Conservation (phyloP, 92 coral and sea anemone species). For the Virgularia gustaviana region DNA sequence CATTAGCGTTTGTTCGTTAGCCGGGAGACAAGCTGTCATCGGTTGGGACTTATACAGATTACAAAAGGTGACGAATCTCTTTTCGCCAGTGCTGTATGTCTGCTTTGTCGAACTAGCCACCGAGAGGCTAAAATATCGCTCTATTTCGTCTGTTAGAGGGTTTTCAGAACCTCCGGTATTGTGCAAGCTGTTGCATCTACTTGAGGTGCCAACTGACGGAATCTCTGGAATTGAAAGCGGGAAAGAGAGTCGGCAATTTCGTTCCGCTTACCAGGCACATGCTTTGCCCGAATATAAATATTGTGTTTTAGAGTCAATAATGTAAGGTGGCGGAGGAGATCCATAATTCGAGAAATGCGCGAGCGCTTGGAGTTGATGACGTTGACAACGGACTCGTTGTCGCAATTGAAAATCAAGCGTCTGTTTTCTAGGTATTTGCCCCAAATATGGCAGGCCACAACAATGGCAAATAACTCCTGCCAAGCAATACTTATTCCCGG, state of each 20-base stretch:
- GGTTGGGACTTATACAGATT: conserved; percentile 12
- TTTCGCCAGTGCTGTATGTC: conserved; percentile 49
- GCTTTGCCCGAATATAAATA: conserved; percentile 49
- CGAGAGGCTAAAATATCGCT: conserved; percentile 36
- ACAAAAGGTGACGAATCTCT: conserved; percentile 45
- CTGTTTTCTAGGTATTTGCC: conserved; percentile 40
- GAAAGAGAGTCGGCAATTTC: conserved; percentile 47
- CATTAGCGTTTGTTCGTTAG: not conserved
- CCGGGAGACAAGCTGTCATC: not conserved
- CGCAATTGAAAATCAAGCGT: conserved; percentile 20
- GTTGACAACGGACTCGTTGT: conserved; percentile 27
- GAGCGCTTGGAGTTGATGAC: conserved; percentile 34
- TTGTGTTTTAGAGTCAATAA: conserved; percentile 41
- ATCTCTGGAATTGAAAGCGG: conserved; percentile 56
- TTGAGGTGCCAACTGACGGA: conserved; percentile 48
- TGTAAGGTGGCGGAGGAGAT: conserved; percentile 48
- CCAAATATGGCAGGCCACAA: conserved; percentile 48
- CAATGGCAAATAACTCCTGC: conserved; percentile 53
- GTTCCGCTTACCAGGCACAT: conserved; percentile 39
- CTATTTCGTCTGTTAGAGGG: conserved; percentile 42
- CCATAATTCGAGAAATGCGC: conserved; percentile 40
- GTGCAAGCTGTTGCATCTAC: conserved; percentile 37
- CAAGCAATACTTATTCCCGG: conserved; percentile 52
- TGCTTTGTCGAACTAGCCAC: conserved; percentile 37
- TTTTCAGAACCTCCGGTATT: conserved; percentile 43